phyloP scores from a whole-genome alignment of 1,140 invertebrate species.

The Gonatopus flavifemur region DNA sequence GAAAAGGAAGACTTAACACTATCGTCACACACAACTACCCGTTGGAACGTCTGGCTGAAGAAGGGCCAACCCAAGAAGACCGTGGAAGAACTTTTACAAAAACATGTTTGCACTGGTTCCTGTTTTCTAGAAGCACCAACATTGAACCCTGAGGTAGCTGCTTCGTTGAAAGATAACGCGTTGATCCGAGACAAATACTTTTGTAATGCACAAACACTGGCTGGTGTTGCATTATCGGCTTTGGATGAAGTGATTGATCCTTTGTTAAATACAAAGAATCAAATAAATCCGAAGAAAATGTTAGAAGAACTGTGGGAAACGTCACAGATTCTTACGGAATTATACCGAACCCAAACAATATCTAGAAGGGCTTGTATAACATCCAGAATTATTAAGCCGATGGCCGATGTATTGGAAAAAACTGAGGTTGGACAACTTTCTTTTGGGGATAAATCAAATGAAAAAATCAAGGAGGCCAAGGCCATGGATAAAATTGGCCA shows the following conservation, averaged over 20 bases:
- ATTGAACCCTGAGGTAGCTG: background rate
- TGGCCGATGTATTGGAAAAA: background rate
- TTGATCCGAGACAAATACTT: background rate
- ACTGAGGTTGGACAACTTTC: background rate
- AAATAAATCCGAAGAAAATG: background rate
- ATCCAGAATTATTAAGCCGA: slow-evolving; percentile 3
- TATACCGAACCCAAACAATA: slow-evolving; percentile 3
- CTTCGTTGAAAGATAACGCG: background rate
- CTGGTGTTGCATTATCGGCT: background rate
- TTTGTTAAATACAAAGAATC: background rate
- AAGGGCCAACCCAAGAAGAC: background rate
- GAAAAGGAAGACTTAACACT: background rate
- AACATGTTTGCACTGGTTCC: background rate
- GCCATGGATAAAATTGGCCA: background rate
- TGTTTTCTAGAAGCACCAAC: background rate
- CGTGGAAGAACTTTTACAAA: background rate
- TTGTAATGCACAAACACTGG: slow-evolving; percentile 3
- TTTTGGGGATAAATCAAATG: background rate
- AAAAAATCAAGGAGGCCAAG: background rate
- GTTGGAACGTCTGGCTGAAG: slow-evolving; percentile 3
- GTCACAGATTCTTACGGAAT: slow-evolving; percentile 1
- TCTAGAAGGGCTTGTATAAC: background rate
- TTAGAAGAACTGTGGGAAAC: slow-evolving; percentile 2
- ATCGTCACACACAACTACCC: background rate
- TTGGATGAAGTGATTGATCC: background rate